These are phyloP conservation scores for Microtus pennsylvanicus DNA, from an alignment of 2,113 vertebrate genomes.

Conservation along the genomic window DNA sequence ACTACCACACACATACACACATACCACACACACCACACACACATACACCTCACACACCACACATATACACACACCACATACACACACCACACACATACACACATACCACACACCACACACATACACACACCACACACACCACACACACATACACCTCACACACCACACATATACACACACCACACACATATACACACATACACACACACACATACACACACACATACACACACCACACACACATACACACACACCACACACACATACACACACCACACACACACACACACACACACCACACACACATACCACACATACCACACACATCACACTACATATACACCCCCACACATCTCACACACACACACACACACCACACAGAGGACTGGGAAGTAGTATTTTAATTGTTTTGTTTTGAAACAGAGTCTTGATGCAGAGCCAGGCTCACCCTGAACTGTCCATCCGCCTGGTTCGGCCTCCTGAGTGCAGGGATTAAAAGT, in stretches of 20 bases:
- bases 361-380: background rate
- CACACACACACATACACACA: too few relatives aligned
- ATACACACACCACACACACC: background rate
- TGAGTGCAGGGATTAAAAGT: background rate
- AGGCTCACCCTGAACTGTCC: background rate
- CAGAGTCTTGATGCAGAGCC: background rate
- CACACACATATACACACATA: too few relatives aligned
- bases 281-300: too few relatives aligned
- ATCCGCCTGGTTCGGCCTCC: background rate
- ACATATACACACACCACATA: too few relatives aligned
- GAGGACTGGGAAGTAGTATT: background rate
- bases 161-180: background rate
- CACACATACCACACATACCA: too few relatives aligned
- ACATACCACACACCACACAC: fast-evolving
- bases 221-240: too few relatives aligned
- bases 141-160: too few relatives aligned
- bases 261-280: too few relatives aligned
- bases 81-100: too few relatives aligned
- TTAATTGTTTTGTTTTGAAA: background rate
- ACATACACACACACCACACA: too few relatives aligned
- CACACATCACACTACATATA: too few relatives aligned
- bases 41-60: fast-evolving
- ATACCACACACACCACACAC: fast-evolving
- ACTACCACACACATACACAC: too few relatives aligned
- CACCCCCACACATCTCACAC: background rate